phyloP scores from a whole-genome alignment of 2,113 vertebrate species.

The Anolis carolinensis region DNA sequence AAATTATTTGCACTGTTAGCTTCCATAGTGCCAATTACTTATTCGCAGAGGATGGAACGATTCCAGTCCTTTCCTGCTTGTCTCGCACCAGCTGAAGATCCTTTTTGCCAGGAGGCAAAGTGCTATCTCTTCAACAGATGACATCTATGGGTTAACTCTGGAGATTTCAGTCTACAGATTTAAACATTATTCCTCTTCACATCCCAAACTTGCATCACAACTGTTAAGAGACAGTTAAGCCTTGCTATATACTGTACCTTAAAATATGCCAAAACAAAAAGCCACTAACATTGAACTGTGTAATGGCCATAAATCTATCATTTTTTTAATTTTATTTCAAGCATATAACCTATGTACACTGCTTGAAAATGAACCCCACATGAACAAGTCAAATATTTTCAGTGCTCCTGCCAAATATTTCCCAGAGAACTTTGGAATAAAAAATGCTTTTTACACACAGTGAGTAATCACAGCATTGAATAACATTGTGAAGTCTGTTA shows the following conservation, averaged over 20 bases:
- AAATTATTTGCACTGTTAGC: not conserved
- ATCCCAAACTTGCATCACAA: not conserved
- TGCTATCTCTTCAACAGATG: not conserved
- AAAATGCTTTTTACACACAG: constrained; percentile 88
- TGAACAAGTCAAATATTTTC: constrained; percentile 44
- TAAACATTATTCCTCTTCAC: not conserved
- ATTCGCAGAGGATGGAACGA: not conserved
- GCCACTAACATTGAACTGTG: not conserved
- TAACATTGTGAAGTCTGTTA: constrained; percentile 89
- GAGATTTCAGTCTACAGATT: not conserved
- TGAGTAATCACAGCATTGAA: constrained; percentile 88
- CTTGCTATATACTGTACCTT: not conserved
- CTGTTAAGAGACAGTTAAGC: constrained; percentile 23
- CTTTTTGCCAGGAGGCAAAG: not conserved
- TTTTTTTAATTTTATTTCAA: constrained; percentile 26
- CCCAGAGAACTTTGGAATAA: constrained; percentile 81
- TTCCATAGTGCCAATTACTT: not conserved
- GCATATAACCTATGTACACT: constrained; percentile 32
- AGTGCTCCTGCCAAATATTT: constrained; percentile 55
- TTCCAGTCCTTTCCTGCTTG: not conserved
- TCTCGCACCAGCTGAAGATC: not conserved
- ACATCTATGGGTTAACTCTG: not conserved
- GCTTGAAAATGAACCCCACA: constrained; percentile 47
- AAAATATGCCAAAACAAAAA: not conserved
- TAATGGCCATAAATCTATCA: no score